A percentile compares a stretch with the other conserved stretches of the same genome.
These are phyloP conservation scores for Pluvialis apricaria DNA, from an alignment of 2,113 vertebrate genomes.

Conservation along the genomic window DNA sequence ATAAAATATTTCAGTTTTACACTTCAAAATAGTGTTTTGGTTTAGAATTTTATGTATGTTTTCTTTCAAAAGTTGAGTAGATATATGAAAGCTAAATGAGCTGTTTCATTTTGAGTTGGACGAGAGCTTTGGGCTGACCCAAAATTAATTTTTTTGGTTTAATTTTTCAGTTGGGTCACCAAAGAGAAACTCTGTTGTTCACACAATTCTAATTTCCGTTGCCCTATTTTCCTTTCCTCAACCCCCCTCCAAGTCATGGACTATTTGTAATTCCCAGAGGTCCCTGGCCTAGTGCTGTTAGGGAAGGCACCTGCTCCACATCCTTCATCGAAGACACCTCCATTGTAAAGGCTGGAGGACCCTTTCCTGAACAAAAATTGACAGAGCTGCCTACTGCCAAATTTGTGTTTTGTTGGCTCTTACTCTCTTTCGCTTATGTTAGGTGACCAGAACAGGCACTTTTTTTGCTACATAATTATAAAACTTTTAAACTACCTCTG, in stretches of 20 bases:
- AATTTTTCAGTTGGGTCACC: neutral
- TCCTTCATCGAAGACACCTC: neutral
- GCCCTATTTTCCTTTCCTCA: neutral
- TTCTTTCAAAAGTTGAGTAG: neutral
- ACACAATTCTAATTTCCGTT: neutral
- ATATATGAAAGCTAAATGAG: neutral
- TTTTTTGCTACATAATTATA: neutral
- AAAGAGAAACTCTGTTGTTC: neutral
- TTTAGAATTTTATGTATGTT: neutral
- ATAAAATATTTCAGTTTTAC: neutral
- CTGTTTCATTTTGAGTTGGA: constrained; percentile 30
- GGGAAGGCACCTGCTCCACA: neutral
- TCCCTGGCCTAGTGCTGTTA: accelerated
- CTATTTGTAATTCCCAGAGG: neutral
- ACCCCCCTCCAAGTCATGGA: neutral
- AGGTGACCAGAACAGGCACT: neutral
- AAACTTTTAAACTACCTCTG: neutral
- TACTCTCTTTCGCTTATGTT: neutral
- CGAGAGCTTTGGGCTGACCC: neutral
- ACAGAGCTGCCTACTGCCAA: neutral
- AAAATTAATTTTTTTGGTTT: neutral
- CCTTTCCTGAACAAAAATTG: neutral
- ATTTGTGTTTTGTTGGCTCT: accelerated
- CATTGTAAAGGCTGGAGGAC: neutral
- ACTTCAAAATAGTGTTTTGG: neutral